These are phyloP conservation scores for Peucedramus taeniatus DNA, from an alignment of 2,113 vertebrate species.

Conservation along the genomic window DNA sequence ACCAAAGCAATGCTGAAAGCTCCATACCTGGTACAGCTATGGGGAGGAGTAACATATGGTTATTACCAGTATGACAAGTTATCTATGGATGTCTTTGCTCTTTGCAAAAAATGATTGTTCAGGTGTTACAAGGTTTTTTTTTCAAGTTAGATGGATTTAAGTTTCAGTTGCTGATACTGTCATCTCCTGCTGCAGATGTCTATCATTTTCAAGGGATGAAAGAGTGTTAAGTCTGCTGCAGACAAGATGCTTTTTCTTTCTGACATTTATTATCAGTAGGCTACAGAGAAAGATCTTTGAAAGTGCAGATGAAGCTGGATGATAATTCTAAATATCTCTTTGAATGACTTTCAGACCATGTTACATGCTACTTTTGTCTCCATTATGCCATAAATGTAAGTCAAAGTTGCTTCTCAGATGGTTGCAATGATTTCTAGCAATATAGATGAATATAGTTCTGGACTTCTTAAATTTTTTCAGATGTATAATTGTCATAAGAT, in stretches of 20 bases:
- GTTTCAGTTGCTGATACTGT: background rate
- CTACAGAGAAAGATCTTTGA: conserved; percentile 63
- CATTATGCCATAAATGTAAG: conserved; percentile 2
- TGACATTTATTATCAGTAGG: conserved; percentile 72
- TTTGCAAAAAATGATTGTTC: background rate
- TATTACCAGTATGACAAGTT: background rate
- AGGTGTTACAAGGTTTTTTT: conserved; percentile 24
- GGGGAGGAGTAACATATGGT: background rate
- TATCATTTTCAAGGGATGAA: conserved; percentile 63
- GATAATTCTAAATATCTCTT: conserved; percentile 69
- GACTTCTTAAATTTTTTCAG: conserved; percentile 29
- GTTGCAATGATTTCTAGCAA: conserved; percentile 36
- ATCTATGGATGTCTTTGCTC: background rate
- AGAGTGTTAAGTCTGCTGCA: conserved; percentile 12
- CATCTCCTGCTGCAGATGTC: conserved; percentile 52
- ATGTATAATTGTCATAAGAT: conserved; percentile 41
- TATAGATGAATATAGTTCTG: conserved; percentile 27
- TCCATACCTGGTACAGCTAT: background rate
- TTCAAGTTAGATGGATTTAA: conserved; percentile 38
- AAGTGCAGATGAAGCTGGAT: conserved; percentile 44
- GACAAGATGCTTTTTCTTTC: conserved; percentile 45
- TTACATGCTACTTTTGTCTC: conserved; percentile 53
- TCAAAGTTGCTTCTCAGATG: conserved; percentile 36
- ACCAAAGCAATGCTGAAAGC: background rate
- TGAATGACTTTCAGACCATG: conserved; percentile 26